Evolutionary conservation across 1,140 invertebrate species (phyloP).

Genomic region (Wasmannia auropunctata): DNA sequence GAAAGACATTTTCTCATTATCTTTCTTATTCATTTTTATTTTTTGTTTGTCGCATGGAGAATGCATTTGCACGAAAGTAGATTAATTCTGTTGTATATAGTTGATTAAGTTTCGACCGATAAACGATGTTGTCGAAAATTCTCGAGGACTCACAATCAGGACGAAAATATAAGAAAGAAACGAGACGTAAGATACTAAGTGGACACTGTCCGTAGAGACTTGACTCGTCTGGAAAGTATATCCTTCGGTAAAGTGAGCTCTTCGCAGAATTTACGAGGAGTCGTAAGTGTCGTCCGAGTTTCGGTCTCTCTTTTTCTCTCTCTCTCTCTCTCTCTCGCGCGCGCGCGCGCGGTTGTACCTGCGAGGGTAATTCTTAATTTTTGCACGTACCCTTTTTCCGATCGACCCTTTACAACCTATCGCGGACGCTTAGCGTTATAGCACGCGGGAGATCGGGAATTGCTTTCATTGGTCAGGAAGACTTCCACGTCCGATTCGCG

Average conservation of each 20-base stretch:
- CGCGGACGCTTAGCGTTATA: neutral
- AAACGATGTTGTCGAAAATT: neutral
- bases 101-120: neutral
- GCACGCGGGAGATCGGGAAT: constrained; percentile 1
- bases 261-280: constrained; percentile 17
- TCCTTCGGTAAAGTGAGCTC: constrained; percentile 10
- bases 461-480: constrained; percentile 5
- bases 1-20: neutral
- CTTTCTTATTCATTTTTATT: neutral
- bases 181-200: constrained; percentile 28
- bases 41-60: neutral
- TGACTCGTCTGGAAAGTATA: constrained; percentile 28
- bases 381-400: constrained; percentile 29
- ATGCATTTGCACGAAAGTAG: neutral
- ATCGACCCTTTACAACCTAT: constrained; percentile 25
- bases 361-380: constrained; percentile 25
- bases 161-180: constrained; percentile 8
- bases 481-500: neutral
- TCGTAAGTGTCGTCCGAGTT: constrained; percentile 13
- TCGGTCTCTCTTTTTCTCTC: neutral
- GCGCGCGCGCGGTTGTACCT: neutral
- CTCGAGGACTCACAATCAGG: neutral
- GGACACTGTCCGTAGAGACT: constrained; percentile 17
- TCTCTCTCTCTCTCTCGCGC: too few species aligned
- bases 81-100: neutral